Evolutionary conservation across 2,113 vertebrate genomes (phyloP), one percentile per base, ranked within the genome.

Genomic region (Pterocles gutturalis): DNA sequence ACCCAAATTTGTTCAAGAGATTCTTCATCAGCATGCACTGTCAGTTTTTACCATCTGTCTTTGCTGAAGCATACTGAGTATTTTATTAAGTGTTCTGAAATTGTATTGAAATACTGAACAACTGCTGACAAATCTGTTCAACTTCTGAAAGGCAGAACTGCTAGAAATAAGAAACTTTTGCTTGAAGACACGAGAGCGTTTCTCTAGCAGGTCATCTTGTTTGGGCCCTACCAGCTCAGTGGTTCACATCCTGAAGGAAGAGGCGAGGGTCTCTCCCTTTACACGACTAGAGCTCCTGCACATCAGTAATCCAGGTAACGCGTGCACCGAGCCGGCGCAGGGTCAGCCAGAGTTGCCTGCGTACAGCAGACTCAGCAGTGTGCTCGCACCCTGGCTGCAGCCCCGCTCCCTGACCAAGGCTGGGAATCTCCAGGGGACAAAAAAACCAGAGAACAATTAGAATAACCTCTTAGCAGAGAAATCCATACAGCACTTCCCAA

Each of bases 301-400:
- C 20, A 5, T 0, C 13, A 15, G 17, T 3, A 49, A 10, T 57
- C 9, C 57, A 62, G 34, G 46, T 9, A 18, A 28, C 0, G 2
- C 22, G 10, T 13, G 49, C 13, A 45, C 0, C 34, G 43, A 89
- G 69, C 19, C 41, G 61, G 11, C 17, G 14, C 28, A 36, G 17
- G 43, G 36, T 38, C 46, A 38, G 36, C 22, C 18, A 46, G 22
- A 79, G 65, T 2, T 54, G 26, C 21, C 11, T 3, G 2, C 14
- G n/a, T 26, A 60, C 67, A 65, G 70, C 43, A 24, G 38, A n/a
- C 16, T 53, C 17, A 16, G 2, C 0, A 51, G 6, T 19, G 49
- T 28, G 45, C 31, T 55, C 65, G 5, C 13, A 28, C 19, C 54
- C 79, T 34, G 2, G 9, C 36, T 58, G 64, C 62, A 67, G 43